A percentile compares a stretch with the other conserved stretches of the same genome.
These are phyloP conservation scores for Monodelphis domestica DNA, from an alignment of 2,797 vertebrate genomes.

Conservation along the genomic window DNA sequence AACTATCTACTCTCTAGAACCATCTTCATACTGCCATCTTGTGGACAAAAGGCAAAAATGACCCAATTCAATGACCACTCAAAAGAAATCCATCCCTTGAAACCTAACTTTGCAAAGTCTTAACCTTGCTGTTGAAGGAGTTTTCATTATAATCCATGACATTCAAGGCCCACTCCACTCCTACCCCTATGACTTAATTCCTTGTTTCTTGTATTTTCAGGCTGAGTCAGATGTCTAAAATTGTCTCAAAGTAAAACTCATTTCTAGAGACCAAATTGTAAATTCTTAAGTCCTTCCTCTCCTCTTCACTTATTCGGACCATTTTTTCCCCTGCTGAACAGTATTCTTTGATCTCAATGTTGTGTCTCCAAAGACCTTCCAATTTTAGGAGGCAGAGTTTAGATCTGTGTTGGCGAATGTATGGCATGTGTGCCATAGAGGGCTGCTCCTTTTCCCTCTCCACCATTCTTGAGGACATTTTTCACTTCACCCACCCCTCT, in stretches of 20 bases:
- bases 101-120: not conserved
- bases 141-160: not conserved
- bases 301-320: not conserved
- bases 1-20: not conserved
- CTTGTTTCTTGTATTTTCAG: not conserved
- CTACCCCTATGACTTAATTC: not conserved
- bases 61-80: not conserved
- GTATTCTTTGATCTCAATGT: not conserved
- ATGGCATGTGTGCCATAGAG: no score
- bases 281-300: not conserved
- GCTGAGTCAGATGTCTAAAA: not conserved
- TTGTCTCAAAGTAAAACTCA: not conserved
- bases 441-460: no score
- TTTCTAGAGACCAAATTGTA: not conserved
- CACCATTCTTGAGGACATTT: no score
- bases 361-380: not conserved
- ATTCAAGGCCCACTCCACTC: not conserved
- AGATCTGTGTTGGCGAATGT: not conserved
- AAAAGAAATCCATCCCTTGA: not conserved
- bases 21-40: not conserved
- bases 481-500: no score
- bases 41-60: not conserved
- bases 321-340: not conserved
- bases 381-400: not conserved
- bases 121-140: not conserved